Conservation (phyloP, 1,140 invertebrate species). For the Hermetia illucens region DNA sequence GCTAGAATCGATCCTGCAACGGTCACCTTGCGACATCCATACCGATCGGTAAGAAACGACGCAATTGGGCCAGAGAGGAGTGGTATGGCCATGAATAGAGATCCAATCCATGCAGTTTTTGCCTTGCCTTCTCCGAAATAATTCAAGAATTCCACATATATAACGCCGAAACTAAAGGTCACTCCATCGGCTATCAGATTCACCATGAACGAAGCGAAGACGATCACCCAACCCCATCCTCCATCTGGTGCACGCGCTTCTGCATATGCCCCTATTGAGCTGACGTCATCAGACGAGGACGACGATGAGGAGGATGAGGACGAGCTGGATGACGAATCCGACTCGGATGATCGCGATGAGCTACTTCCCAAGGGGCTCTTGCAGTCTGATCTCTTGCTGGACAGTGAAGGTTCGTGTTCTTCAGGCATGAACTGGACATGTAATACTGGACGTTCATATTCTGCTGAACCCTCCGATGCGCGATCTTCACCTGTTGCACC, state of each 20-base stretch:
- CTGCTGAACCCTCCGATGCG: not conserved
- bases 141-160: constrained; percentile 63
- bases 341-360: not conserved
- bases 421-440: constrained; percentile 3
- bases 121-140: constrained; percentile 67
- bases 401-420: not conserved
- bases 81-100: constrained; percentile 82
- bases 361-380: too few species aligned
- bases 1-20: constrained; percentile 69
- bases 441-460: constrained; percentile 3
- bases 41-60: constrained; percentile 72
- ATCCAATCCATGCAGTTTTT: constrained; percentile 83
- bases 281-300: constrained; percentile 41
- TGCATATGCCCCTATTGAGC: constrained; percentile 40
- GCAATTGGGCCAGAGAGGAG: constrained; percentile 77
- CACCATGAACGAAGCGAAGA: constrained; percentile 75
- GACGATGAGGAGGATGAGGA: constrained; percentile 27
- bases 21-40: constrained; percentile 66
- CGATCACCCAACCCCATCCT: constrained; percentile 67
- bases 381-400: not conserved
- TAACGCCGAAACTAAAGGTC: constrained; percentile 74
- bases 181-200: constrained; percentile 85
- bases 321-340: constrained; percentile 15
- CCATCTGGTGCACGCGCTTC: constrained; percentile 57
- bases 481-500: not conserved